phyloP scores from a whole-genome alignment of 2,797 vertebrate species.

The Betta splendens region DNA sequence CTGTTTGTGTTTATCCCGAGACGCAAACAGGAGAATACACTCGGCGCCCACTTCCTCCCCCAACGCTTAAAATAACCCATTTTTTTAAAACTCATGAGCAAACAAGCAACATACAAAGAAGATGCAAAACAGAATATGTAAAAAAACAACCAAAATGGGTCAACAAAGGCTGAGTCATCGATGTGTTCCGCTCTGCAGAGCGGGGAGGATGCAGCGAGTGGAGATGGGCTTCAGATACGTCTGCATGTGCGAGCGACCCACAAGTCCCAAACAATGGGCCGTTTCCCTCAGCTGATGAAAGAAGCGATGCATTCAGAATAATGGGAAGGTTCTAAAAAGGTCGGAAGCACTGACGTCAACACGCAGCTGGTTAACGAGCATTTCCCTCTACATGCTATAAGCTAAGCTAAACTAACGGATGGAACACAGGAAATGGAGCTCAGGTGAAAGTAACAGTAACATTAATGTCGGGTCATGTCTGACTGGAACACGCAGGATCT shows the following conservation, averaged over 20 bases:
- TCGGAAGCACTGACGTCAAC: background rate
- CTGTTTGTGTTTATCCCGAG: conserved; percentile 43
- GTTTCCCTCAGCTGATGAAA: conserved; percentile 16
- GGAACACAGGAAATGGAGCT: too few species aligned
- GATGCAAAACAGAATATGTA: conserved; percentile 34
- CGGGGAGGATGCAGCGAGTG: conserved; percentile 13
- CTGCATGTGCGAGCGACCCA: conserved; percentile 23
- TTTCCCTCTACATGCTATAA: conserved; percentile 41
- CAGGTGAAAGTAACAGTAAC: too few species aligned
- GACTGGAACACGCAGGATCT: conserved; percentile 23
- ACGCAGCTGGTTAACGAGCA: conserved; percentile 26
- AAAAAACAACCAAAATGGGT: conserved; percentile 34
- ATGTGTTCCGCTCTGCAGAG: conserved; percentile 43
- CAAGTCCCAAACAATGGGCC: conserved; percentile 27
- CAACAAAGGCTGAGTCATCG: conserved; percentile 21
- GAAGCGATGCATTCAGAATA: background rate
- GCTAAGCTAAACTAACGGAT: too few species aligned
- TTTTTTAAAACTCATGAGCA: conserved; percentile 16
- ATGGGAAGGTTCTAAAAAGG: background rate
- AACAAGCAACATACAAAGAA: conserved; percentile 22
- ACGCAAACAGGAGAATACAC: conserved; percentile 21
- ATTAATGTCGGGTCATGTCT: too few species aligned
- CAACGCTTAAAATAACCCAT: conserved; percentile 46
- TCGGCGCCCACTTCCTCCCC: conserved; percentile 24
- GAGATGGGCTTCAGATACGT: conserved; percentile 23